A percentile compares a stretch with the other conserved stretches of the same genome.
Evolutionary conservation across 2,888 invertebrate species (phyloP).

Genomic region (Latrodectus hesperus): DNA sequence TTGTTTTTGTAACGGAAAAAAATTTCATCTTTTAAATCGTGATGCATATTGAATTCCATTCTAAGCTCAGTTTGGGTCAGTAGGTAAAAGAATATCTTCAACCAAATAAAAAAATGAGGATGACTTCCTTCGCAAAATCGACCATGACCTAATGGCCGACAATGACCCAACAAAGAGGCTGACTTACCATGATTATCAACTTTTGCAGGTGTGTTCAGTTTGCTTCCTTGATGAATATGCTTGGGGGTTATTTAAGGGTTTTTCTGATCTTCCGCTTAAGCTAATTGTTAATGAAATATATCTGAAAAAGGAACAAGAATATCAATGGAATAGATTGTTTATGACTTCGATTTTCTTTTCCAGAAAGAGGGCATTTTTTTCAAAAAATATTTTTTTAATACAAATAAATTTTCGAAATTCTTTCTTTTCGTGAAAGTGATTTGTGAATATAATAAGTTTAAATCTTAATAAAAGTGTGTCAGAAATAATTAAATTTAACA

Average conservation of each 20-base stretch:
- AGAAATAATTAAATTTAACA: no score
- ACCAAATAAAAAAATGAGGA: conserved; percentile 26
- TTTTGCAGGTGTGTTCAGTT: conserved; percentile 35
- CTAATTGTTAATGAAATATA: conserved; percentile 29
- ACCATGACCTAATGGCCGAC: conserved; percentile 65
- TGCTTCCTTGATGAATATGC: conserved; percentile 32
- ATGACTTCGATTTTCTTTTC: no score
- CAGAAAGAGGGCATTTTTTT: no score
- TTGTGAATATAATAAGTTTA: no score
- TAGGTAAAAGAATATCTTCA: conserved; percentile 42
- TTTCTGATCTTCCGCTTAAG: conserved; percentile 5
- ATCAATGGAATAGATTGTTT: not conserved
- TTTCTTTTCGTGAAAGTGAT: no score
- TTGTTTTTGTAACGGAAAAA: not conserved
- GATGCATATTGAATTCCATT: not conserved
- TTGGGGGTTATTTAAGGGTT: conserved; percentile 10
- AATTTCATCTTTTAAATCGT: not conserved
- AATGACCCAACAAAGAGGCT: conserved; percentile 47
- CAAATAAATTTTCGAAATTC: no score
- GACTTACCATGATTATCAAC: not conserved
- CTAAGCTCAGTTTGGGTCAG: conserved; percentile 26
- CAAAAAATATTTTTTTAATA: no score
- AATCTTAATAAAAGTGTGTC: no score
- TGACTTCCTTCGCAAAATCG: conserved; percentile 49
- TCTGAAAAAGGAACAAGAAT: not conserved